Evolutionary conservation across 1,140 invertebrate species (phyloP), one percentile per base, ranked within the genome.

Genomic region (Scaptodrosophila lebanonensis): DNA sequence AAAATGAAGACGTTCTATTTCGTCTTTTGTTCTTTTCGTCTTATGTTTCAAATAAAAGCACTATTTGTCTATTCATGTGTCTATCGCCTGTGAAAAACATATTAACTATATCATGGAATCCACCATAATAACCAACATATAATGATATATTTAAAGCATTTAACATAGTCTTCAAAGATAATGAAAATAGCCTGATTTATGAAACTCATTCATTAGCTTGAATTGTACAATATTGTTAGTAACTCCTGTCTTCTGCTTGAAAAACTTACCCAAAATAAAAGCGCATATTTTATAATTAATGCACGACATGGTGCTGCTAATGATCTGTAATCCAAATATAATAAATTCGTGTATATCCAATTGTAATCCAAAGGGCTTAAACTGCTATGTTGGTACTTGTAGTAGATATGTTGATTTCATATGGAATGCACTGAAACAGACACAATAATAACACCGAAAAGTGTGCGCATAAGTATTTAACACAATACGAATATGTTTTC

Each of bases 341-440:
- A 44, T 39, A 49, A 57, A 63, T 50, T 44, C 48, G 49, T n/a
- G 45, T 16, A 22, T 69, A 82, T 82, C 69, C 69, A 65, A 69
- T 58, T 51, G 30, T 79, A 68, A 82, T 82, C 73, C 75, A 75
- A 79, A 69, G 61, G 58, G 69, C 59, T 77, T 76, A 66, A 60
- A 61, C 56, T 69, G 61, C 54, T 62, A 54, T n/a, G n/a, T n/a
- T n/a, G n/a, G 40, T 59, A 59, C 63, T 27, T 58, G 69, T 58
- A 27, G 38, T 54, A 18, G 58, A 53, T 72, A 68, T n/a, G n/a
- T n/a, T n/a, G 22, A 4, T 25, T 77, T 68, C 73, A 77, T 68
- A 79, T 77, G 73, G 68, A 82, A 65, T 66, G 75, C 73, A 77
- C 73, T 77, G 73, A 82, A 77, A 59, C 43, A 67, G 54, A 63